phyloP scores from a whole-genome alignment of 1,140 invertebrate genomes.

The Daktulosphaira vitifoliae region DNA sequence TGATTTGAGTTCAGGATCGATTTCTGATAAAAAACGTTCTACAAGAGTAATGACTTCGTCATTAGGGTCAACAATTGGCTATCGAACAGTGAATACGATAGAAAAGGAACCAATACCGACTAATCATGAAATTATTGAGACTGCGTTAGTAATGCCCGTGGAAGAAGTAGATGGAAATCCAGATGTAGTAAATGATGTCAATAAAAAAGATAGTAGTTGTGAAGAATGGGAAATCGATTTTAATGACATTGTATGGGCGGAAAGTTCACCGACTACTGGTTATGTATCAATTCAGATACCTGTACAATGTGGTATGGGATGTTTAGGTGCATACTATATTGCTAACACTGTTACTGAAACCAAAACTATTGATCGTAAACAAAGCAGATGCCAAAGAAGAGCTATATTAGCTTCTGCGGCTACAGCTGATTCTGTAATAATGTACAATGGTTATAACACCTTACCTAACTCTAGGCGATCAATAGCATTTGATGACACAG shows the following conservation, averaged over 20 bases:
- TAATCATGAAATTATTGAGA: slow-evolving; percentile 39
- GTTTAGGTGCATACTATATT: slow-evolving; percentile 8
- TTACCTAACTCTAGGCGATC: no score
- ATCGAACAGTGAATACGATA: slow-evolving; percentile 35
- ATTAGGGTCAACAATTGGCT: slow-evolving; percentile 37
- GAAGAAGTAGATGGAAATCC: slow-evolving; percentile 48
- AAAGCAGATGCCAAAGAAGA: not conserved
- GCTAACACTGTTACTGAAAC: not conserved
- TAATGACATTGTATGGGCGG: slow-evolving; percentile 18
- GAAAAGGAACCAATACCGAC: slow-evolving; percentile 24
- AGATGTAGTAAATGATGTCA: slow-evolving; percentile 63
- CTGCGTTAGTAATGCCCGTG: slow-evolving; percentile 39
- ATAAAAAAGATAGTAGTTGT: slow-evolving; percentile 14
- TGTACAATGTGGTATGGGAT: slow-evolving; percentile 18
- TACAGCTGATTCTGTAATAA: no score
- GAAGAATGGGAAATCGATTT: slow-evolving; percentile 21
- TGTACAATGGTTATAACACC: no score
- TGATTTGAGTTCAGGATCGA: slow-evolving; percentile 4
- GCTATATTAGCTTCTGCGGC: not conserved
- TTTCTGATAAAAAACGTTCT: slow-evolving; percentile 40
- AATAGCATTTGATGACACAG: slow-evolving; percentile 14
- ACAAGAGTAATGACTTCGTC: slow-evolving; percentile 41
- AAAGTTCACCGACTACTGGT: slow-evolving; percentile 19
- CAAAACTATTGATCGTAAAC: not conserved
- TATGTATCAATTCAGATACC: slow-evolving; percentile 28